Evolutionary conservation across 92 coral and sea anemone species (phyloP), one percentile per base, ranked within the genome.

Genomic region (Heteractis magnifica): DNA sequence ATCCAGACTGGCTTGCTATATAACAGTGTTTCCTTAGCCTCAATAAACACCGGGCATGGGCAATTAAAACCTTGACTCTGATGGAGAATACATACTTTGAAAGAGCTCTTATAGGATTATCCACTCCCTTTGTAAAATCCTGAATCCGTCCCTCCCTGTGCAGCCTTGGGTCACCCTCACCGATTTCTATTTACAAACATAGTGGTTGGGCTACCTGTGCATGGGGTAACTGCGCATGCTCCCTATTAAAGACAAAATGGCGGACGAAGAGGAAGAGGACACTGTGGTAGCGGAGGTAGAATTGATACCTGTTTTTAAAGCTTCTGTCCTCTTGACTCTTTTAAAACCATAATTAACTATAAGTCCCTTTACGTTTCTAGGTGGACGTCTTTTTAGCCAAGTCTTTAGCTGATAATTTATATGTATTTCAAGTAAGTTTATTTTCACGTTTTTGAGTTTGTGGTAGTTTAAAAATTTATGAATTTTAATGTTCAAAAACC

Each of bases 181-280:
- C 12, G 6, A 12, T 59, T 16, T 59, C 6, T 8, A 5, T 58
- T 15, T 6, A 58, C 65, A 1, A 0, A 4, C 4, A 12, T n/a
- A 59, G 10, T 53, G 6, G 73, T 20, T 10, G 73, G 73, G 73
- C 49, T 20, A 6, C 73, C 73, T 68, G 23, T 26, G 50, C 5
- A 12, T 20, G 6, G 10, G 8, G n/a, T 18, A 64, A 68, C 83
- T 88, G 86, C 94, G 93, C 93, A 88, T 85, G 95, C 62, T 65
- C 85, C 9, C 10, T 59, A 19, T 34, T 49, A 71, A 77, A 73
- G 64, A 23, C 88, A 93, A 95, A 65, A 95, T 95, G 98, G 98
- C 97, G 91, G 98, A 95, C 88, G 98, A 95, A 11, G 98, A 95
- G 5, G 98, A 95, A 6, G 97, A 93, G 19, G 98, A 95, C 71